Evolutionary conservation across 2,888 invertebrate genomes (phyloP), one percentile per base, ranked within the genome.

Genomic region (Spilarctia lutea): DNA sequence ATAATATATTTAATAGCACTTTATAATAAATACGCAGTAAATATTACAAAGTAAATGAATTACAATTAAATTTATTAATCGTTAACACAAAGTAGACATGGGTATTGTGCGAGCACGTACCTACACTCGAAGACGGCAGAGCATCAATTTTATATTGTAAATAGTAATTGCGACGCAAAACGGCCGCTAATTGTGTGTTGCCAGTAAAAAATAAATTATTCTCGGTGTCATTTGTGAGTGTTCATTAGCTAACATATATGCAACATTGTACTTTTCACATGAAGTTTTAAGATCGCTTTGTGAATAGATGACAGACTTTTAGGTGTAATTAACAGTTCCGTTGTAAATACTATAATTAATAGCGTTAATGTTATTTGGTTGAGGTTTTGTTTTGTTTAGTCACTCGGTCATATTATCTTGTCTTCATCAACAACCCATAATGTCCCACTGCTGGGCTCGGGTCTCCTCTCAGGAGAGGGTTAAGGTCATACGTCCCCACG

Each of bases 71-170:
- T 78, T 76, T 81, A 84, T 83, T 86, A 84, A 82, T 82, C 79
- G 77, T 79, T 82, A 82, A 82, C 79, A 82, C 81, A 82, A 83
- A 82, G 84, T 82, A 85, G 77, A 73, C 75, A 72, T 70, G 75
- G 68, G 45, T 39, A 75, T 69, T 68, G 67, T 71, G 76, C 71
- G 70, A 78, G 77, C 81, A 83, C 82, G 81, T 81, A 73, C 76
- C 65, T 73, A 77, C 79, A 78, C 79, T 80, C 81, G 74, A 71
- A 79, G 71, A 73, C 70, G 78, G 72, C 6, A 65, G 75, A 76
- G 80, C 87, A 85, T 87, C 83, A 88, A 89, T 90, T 90, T 87
- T 85, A 86, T 85, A 86, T 87, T 88, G 88, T 90, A 90, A 90
- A 88, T 82, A 85, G 86, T 88, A 86, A 89, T 88, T 85, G 85